Evolutionary conservation across 1,140 invertebrate genomes (phyloP).

Genomic region (Harlomillsia oculata): DNA sequence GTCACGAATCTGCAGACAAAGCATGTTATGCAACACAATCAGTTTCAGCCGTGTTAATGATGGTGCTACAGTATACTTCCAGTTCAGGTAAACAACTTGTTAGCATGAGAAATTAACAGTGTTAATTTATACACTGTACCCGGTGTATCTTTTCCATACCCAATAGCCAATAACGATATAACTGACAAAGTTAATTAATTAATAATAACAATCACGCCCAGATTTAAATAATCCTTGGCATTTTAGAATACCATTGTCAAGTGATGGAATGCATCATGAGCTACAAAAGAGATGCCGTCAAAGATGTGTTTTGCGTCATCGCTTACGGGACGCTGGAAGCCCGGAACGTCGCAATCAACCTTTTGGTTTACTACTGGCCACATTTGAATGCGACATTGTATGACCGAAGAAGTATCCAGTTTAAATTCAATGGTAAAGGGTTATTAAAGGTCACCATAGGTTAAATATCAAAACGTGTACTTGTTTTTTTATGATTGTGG

Average conservation of each 20-base stretch:
- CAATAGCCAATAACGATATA: slow-evolving; percentile 8
- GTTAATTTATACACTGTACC: too few relatives aligned
- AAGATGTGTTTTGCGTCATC: slow-evolving; percentile 90
- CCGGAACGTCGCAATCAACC: slow-evolving; percentile 81
- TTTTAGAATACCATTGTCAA: slow-evolving; percentile 81
- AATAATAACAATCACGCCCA: not conserved
- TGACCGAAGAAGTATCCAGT: slow-evolving; percentile 76
- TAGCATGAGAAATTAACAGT: too few relatives aligned
- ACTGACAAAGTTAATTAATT: not conserved
- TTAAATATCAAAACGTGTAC: not conserved
- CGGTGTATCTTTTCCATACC: too few relatives aligned
- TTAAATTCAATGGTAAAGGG: slow-evolving; percentile 70
- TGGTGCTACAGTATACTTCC: slow-evolving; percentile 90
- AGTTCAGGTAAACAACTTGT: slow-evolving; percentile 57
- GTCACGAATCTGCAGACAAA: slow-evolving; percentile 37
- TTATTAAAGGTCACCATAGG: not conserved
- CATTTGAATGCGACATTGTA: slow-evolving; percentile 87
- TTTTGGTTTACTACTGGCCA: slow-evolving; percentile 99
- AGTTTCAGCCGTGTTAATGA: slow-evolving; percentile 89
- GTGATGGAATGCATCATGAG: slow-evolving; percentile 89
- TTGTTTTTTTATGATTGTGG: not conserved
- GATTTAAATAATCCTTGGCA: slow-evolving; percentile 5
- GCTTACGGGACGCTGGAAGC: slow-evolving; percentile 90
- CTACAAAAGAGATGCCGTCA: slow-evolving; percentile 73
- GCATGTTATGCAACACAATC: slow-evolving; percentile 83